These are phyloP conservation scores for Epistrophella euchroma DNA, from an alignment of 2,888 invertebrate genomes.

Conservation along the genomic window DNA sequence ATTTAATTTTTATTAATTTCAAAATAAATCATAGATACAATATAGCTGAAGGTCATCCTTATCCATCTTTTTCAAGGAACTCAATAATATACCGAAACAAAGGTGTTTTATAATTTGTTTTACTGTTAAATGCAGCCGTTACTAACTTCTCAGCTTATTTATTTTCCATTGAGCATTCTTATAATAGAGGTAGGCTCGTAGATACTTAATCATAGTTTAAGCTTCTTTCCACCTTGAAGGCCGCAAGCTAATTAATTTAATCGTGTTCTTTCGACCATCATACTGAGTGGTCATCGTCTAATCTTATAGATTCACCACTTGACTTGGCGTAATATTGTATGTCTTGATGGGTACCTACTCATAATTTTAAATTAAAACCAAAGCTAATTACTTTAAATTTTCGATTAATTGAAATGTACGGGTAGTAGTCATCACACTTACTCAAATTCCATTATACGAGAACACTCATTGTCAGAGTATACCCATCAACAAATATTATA, in stretches of 20 bases:
- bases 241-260: constrained; percentile 13
- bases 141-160: constrained; percentile 2
- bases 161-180: constrained; percentile 6
- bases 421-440: constrained; percentile 1
- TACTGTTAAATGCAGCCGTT: neutral
- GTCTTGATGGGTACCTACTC: neutral
- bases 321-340: neutral
- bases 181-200: constrained; percentile 3
- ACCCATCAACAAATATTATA: neutral
- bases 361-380: neutral
- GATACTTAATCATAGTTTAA: constrained; percentile 14
- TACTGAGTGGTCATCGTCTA: neutral
- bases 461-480: neutral
- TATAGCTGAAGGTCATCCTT: neutral
- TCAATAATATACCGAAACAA: neutral
- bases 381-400: constrained; percentile 7
- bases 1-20: neutral
- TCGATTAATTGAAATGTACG: neutral
- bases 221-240: constrained; percentile 19
- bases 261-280: constrained; percentile 11
- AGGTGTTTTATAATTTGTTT: constrained; percentile 2
- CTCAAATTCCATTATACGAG: neutral
- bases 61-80: neutral
- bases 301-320: neutral
- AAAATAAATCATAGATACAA: neutral